phyloP scores from a whole-genome alignment of 2,113 vertebrate species.

The Nothocercus nigrocapillus region DNA sequence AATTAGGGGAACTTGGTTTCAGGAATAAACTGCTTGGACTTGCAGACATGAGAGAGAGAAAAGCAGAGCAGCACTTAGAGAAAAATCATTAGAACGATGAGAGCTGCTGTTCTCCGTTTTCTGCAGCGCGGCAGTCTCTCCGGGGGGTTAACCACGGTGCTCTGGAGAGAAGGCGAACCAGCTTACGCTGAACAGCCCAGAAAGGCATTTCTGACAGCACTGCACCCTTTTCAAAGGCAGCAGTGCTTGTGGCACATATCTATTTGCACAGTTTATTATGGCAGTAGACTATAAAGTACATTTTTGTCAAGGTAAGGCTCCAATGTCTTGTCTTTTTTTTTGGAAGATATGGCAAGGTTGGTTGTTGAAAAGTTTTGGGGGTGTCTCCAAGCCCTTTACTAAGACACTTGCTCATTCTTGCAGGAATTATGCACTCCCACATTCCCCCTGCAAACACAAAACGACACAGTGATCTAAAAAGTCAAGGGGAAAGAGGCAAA shows the following conservation, averaged over 20 bases:
- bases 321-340: not conserved
- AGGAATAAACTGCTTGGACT: conserved; percentile 13
- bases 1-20: conserved; percentile 45
- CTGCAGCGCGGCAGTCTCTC: not conserved
- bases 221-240: conserved; percentile 1
- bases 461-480: not conserved
- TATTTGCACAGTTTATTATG: conserved; percentile 12
- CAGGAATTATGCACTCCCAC: not conserved
- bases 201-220: conserved; percentile 11
- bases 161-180: not conserved
- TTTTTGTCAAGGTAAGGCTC: not conserved
- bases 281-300: not conserved
- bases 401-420: not conserved
- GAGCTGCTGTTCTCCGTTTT: not conserved
- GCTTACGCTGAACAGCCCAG: not conserved
- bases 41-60: conserved; percentile 34
- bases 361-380: not conserved
- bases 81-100: conserved; percentile 26
- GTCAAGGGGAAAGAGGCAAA: not conserved
- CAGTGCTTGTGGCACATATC: not conserved
- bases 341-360: not conserved
- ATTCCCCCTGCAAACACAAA: not conserved
- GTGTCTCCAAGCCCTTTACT: not conserved
- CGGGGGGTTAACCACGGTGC: not conserved
- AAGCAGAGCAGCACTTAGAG: not conserved